Evolutionary conservation across 2,797 vertebrate species (phyloP), one percentile per base, ranked within the genome.

Genomic region (Oophaga sylvatica): DNA sequence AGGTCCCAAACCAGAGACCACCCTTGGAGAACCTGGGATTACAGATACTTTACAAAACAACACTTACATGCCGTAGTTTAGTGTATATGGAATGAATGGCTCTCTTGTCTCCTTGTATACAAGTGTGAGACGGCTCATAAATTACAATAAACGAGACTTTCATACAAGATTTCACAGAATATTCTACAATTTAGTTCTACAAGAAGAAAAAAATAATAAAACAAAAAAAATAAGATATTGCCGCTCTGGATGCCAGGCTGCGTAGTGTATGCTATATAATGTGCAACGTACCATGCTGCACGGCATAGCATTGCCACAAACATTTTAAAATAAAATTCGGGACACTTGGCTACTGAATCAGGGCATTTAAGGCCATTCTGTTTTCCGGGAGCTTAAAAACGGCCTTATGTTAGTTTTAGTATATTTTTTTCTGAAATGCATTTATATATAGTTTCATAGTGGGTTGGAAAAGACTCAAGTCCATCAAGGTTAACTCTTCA

Each of bases 1-100:
- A 62, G 20, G 59, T 84, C 83, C 70, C 83, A 29, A 84, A 53
- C 70, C 83, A 77, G 71, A 77, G 83, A 84, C 83, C 83, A 84
- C 83, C 83, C 83, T 75, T 4, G 1, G 71, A 53, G 59, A 3
- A 41, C 35, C 71, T 48, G 83, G 83, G 59, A 84, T 48, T n/a
- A 63, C 71, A 60, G 62, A 76, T 62, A 84, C 83, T 76, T 53
- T 48, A 84, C 59, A 77, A 53, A 76, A 84, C 83, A 84, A 83
- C 81, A 70, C 83, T 77, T 84, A 84, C 59, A 84, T 35, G 31
- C 53, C 71, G 26, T 56, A 41, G 70, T 83, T 41, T 48, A 41
- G 82, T n/a, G 70, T 63, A 57, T n/a, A 19, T 29, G 57, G 35
- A 31, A 84, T 84, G 71, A 84, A 84, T 84, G 57, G 71, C 71